A percentile compares a stretch with the other conserved stretches of the same genome.
phyloP scores from a whole-genome alignment of 2,797 vertebrate species.

The Enteromius anoplus region DNA sequence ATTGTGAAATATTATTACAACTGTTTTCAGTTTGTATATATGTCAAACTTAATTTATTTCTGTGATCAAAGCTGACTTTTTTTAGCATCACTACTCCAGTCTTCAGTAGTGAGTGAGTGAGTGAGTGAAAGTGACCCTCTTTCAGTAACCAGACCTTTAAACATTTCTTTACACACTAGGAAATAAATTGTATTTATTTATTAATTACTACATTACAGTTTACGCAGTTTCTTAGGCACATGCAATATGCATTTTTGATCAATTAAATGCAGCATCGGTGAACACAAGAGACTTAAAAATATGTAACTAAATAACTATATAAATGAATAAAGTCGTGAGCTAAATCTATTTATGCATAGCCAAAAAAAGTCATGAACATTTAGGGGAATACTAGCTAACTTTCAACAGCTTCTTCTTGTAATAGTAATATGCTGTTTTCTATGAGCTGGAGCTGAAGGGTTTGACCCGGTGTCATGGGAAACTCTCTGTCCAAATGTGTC shows the following conservation, averaged over 20 bases:
- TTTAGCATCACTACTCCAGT: background rate
- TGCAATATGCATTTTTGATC: background rate
- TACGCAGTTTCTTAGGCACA: too few species aligned
- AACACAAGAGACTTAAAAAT: background rate
- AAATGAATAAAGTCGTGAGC: background rate
- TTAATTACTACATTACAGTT: too few species aligned
- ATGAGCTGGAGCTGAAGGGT: background rate
- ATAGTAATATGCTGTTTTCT: background rate
- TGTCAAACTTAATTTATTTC: background rate
- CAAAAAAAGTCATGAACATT: background rate
- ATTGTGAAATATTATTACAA: background rate
- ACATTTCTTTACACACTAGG: too few species aligned
- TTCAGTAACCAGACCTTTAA: too few species aligned
- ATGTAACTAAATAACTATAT: background rate
- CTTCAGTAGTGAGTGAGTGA: background rate
- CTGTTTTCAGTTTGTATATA: background rate
- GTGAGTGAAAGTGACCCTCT: too few species aligned
- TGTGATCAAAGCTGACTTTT: background rate
- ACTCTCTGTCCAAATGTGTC: constrained; percentile 37
- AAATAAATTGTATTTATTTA: too few species aligned
- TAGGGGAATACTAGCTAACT: background rate
- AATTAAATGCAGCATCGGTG: background rate
- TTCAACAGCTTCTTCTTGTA: background rate
- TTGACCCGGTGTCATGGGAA: constrained; percentile 49
- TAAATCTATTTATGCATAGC: background rate